A percentile compares a stretch with the other conserved stretches of the same genome.
Evolutionary conservation across 2,888 invertebrate species (phyloP).

Genomic region (Hypena proboscidalis): DNA sequence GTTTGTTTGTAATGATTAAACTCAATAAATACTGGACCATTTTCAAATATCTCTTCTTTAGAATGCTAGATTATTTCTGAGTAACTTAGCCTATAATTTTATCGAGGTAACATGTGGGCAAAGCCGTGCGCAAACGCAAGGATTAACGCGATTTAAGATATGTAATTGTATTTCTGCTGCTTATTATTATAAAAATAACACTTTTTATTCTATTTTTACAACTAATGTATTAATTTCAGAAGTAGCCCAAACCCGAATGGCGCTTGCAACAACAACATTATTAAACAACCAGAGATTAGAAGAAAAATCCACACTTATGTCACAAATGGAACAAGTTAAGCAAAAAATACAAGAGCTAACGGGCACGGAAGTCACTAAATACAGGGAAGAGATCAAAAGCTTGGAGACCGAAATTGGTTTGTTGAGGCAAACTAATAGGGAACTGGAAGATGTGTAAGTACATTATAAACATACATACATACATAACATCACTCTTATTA

Average conservation of each 20-base stretch:
- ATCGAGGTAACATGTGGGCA: too few species aligned
- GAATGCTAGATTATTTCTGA: too few species aligned
- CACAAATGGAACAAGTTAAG: constrained; percentile 58
- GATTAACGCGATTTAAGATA: too few species aligned
- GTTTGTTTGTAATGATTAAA: too few species aligned
- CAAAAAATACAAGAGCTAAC: constrained; percentile 54
- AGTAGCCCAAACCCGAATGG: constrained; percentile 47
- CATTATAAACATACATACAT: background rate
- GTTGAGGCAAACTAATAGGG: constrained; percentile 55
- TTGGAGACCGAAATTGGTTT: constrained; percentile 53
- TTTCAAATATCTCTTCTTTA: too few species aligned
- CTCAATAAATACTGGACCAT: too few species aligned
- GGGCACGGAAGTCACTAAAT: constrained; percentile 49
- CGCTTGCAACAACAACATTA: constrained; percentile 50
- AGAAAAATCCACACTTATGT: constrained; percentile 49
- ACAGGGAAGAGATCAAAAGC: constrained; percentile 52
- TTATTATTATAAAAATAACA: too few species aligned
- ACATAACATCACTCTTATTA: too few species aligned
- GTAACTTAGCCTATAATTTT: too few species aligned
- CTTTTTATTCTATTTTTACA: too few species aligned
- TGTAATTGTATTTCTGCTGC: too few species aligned
- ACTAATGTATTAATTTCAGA: constrained; percentile 42
- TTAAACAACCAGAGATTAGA: constrained; percentile 51
- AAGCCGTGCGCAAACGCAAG: too few species aligned
- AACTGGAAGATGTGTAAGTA: constrained; percentile 66